Evolutionary conservation across 2,797 vertebrate species (phyloP).

Genomic region (Mareca penelope): DNA sequence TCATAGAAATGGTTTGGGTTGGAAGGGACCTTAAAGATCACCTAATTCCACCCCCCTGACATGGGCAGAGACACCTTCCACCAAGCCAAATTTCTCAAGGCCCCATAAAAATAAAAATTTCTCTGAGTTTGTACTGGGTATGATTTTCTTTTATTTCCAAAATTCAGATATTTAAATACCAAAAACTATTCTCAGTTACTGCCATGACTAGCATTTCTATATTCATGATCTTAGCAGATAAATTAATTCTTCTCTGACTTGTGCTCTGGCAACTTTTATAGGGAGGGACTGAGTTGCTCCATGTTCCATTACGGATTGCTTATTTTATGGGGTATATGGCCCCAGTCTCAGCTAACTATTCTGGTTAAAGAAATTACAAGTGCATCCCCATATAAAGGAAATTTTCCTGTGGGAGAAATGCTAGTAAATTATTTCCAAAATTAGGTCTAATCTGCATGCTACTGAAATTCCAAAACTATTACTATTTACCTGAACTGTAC

Average conservation of each 20-base stretch:
- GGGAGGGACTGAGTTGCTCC: not conserved
- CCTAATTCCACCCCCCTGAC: too few relatives aligned
- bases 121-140: not conserved
- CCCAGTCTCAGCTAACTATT: not conserved
- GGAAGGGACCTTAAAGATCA: too few relatives aligned
- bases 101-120: not conserved
- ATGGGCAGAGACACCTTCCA: too few relatives aligned
- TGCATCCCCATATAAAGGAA: not conserved
- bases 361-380: not conserved
- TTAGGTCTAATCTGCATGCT: not conserved
- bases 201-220: conserved; percentile 38
- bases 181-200: not conserved
- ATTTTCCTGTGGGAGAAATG: not conserved
- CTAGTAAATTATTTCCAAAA: not conserved
- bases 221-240: conserved; percentile 5
- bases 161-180: not conserved
- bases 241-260: not conserved
- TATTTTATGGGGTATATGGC: not conserved
- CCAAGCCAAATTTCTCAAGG: too few relatives aligned
- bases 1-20: too few relatives aligned
- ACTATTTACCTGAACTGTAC: not conserved
- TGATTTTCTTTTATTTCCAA: not conserved
- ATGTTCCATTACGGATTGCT: not conserved
- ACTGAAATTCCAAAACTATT: not conserved
- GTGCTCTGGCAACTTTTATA: not conserved